Percentiles rank a stretch among this genome's conserved stretches.
Conservation (phyloP, 1,140 invertebrate species). For the Drosophila lacertosa region DNA sequence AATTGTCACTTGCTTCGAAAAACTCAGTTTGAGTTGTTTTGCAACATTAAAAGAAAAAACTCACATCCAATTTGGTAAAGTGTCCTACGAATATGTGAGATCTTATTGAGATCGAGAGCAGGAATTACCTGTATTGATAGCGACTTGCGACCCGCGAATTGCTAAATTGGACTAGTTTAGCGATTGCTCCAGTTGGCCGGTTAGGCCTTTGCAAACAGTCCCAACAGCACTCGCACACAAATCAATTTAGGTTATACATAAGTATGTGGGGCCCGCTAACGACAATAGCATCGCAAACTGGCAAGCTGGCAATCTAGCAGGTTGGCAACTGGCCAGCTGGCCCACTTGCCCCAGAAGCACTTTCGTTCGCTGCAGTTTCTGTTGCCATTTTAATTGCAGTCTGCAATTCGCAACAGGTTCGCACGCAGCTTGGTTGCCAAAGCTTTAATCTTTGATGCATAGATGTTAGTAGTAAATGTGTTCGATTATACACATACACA, state of each 20-base stretch:
- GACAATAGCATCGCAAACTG: slow-evolving; percentile 17
- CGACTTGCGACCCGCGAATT: background rate
- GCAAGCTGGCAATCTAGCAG: slow-evolving; percentile 7
- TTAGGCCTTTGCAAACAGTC: slow-evolving; percentile 23
- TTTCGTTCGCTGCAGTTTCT: slow-evolving; percentile 24
- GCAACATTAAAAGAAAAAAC: slow-evolving; percentile 20
- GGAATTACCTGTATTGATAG: slow-evolving; percentile 35
- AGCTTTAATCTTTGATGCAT: slow-evolving; percentile 41
- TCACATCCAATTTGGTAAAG: slow-evolving; percentile 15
- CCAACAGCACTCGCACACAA: slow-evolving; percentile 38
- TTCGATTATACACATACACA: slow-evolving; percentile 13
- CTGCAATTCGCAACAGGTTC: slow-evolving; percentile 38
- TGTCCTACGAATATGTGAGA: background rate
- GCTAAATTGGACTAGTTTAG: slow-evolving; percentile 22
- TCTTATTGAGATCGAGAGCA: slow-evolving; percentile 31
- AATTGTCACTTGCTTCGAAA: slow-evolving; percentile 49
- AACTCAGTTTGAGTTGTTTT: slow-evolving; percentile 1
- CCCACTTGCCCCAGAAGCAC: slow-evolving; percentile 50
- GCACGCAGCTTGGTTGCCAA: slow-evolving; percentile 39
- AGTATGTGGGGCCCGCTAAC: slow-evolving; percentile 17
- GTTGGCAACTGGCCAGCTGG: slow-evolving; percentile 18
- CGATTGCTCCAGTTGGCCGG: slow-evolving; percentile 38
- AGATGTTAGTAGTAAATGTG: background rate
- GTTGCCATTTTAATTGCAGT: slow-evolving; percentile 25
- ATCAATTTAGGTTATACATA: slow-evolving; percentile 53